A percentile compares a stretch with the other conserved stretches of the same genome.
These are phyloP conservation scores for Haliclystus octoradiatus DNA, from an alignment of 30 jellyfish, hydroid and myxozoan species.

Conservation along the genomic window DNA sequence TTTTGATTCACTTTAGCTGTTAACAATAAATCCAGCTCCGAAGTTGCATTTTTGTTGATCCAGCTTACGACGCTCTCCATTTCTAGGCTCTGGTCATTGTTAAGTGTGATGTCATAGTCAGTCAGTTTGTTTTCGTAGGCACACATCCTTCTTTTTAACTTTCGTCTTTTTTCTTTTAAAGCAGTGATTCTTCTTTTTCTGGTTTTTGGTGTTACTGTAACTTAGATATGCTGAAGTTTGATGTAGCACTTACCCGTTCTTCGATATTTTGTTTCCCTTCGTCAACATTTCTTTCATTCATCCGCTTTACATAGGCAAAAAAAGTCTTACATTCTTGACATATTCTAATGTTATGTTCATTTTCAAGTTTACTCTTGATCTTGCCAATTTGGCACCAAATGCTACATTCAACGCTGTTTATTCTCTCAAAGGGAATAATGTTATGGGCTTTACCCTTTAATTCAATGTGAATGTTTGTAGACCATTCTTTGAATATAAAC, in stretches of 20 bases:
- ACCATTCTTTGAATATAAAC: too few relatives aligned
- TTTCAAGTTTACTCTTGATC: slow-evolving; percentile 10
- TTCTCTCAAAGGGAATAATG: slow-evolving; percentile 14
- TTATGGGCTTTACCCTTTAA: slow-evolving; percentile 8
- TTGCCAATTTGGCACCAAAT: slow-evolving; percentile 18
- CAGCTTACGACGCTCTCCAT: slow-evolving; percentile 27
- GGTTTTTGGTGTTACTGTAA: slow-evolving; percentile 15
- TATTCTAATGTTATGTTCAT: slow-evolving; percentile 14
- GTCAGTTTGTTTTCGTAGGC: slow-evolving; percentile 7
- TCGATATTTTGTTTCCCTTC: not conserved
- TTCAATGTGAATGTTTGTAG: slow-evolving; percentile 3
- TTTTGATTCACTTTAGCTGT: not conserved
- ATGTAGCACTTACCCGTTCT: slow-evolving; percentile 23
- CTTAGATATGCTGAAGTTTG: slow-evolving; percentile 15
- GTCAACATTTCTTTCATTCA: not conserved
- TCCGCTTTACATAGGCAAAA: slow-evolving; percentile 19
- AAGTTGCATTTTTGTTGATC: slow-evolving; percentile 20
- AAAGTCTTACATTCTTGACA: slow-evolving; percentile 26
- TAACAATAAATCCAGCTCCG: slow-evolving; percentile 13
- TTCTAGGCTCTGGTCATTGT: not conserved
- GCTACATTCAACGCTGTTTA: slow-evolving; percentile 6
- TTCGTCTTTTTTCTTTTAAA: slow-evolving; percentile 9
- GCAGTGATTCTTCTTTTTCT: slow-evolving; percentile 2
- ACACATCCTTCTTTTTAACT: not conserved
- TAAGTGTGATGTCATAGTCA: slow-evolving; percentile 1